phyloP scores from a whole-genome alignment of 2,797 vertebrate genomes.

The Enteromius paludinosus region DNA sequence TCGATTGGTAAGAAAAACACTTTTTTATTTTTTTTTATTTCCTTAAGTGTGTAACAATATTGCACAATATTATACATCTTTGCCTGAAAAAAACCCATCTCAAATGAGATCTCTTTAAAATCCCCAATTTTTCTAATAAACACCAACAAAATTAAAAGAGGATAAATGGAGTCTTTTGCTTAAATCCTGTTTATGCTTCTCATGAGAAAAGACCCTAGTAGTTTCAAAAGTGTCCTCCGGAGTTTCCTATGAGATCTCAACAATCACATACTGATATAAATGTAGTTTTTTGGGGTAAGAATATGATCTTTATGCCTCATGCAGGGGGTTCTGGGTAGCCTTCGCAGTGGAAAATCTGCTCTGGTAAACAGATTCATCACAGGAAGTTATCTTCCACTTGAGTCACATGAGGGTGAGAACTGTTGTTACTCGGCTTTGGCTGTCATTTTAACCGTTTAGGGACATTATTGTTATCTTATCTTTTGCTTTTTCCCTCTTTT shows the following conservation, averaged over 20 bases:
- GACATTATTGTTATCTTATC: not conserved
- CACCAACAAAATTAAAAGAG: not conserved
- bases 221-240: not conserved
- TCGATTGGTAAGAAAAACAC: conserved; percentile 85
- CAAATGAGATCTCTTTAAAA: not conserved
- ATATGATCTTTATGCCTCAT: not conserved
- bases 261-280: not conserved
- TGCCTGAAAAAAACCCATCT: not conserved
- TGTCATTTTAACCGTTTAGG: not conserved
- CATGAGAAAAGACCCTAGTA: not conserved
- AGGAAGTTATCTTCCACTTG: conserved; percentile 87
- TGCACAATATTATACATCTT: not conserved
- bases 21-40: not conserved
- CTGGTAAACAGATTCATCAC: conserved; percentile 95
- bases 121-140: not conserved
- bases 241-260: not conserved
- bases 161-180: not conserved
- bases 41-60: conserved; percentile 15
- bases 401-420: conserved; percentile 87
- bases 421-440: not conserved
- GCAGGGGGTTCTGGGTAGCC: conserved; percentile 90
- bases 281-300: not conserved
- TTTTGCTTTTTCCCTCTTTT: not conserved
- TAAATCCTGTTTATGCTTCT: not conserved
- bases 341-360: conserved; percentile 89